Evolutionary conservation across 2,888 invertebrate species (phyloP).

Genomic region (Epirrhoe alternata): DNA sequence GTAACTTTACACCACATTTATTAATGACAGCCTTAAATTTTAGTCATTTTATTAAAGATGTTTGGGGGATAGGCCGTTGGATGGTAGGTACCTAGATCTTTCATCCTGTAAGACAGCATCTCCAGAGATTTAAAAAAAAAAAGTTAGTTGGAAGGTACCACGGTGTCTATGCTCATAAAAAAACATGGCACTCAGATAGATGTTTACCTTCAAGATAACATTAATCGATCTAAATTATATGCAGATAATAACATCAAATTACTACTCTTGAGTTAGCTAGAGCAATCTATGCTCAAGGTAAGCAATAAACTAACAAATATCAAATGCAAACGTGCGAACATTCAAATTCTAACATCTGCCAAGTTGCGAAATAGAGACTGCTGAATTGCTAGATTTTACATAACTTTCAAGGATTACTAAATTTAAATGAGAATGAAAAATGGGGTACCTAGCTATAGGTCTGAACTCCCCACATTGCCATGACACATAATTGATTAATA

Average conservation of each 20-base stretch:
- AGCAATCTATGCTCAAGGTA: background rate
- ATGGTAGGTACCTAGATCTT: too few species aligned
- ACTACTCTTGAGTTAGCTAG: constrained; percentile 1
- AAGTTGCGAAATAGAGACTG: background rate
- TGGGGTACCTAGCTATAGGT: too few species aligned
- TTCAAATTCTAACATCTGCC: background rate
- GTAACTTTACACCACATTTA: too few species aligned
- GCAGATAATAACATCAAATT: constrained; percentile 17
- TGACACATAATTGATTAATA: background rate
- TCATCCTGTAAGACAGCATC: too few species aligned
- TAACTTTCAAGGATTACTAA: background rate
- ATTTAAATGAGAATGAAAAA: too few species aligned
- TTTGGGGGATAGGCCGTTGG: too few species aligned
- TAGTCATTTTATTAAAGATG: too few species aligned
- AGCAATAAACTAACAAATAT: background rate
- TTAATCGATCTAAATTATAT: constrained; percentile 15
- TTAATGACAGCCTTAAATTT: too few species aligned
- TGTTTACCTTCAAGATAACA: constrained; percentile 21
- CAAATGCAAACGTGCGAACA: background rate
- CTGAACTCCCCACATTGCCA: background rate
- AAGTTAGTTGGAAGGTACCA: too few species aligned
- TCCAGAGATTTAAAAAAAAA: too few species aligned
- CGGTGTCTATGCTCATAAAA: too few species aligned
- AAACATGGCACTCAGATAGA: background rate
- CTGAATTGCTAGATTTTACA: background rate